These are phyloP conservation scores for Urocyon cinereoargenteus DNA, from an alignment of 2,797 vertebrate genomes.

Conservation along the genomic window DNA sequence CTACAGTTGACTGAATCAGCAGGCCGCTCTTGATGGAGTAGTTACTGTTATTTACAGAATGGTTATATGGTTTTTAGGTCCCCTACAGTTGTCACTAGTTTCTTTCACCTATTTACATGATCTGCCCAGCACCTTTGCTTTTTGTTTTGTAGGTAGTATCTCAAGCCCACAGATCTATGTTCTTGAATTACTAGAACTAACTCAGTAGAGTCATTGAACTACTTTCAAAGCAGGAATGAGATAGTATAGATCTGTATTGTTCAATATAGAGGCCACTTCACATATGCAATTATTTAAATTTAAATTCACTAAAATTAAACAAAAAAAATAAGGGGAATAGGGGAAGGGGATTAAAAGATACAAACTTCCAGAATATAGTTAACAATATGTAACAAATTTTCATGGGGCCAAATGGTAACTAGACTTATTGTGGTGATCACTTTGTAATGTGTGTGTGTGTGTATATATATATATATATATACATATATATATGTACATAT, in stretches of 20 bases:
- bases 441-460: neutral
- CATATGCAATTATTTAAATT: neutral
- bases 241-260: neutral
- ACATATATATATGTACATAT: no score
- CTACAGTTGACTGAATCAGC: neutral
- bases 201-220: neutral
- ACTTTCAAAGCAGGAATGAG: neutral
- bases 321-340: neutral
- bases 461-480: no score
- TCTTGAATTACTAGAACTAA: neutral
- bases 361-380: neutral
- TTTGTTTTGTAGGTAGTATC: neutral
- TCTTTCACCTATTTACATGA: neutral
- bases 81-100: neutral
- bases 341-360: neutral
- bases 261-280: neutral
- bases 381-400: neutral
- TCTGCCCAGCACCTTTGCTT: neutral
- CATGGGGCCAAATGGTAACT: neutral
- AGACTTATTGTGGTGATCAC: neutral
- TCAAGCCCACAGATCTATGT: neutral
- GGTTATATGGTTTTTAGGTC: neutral
- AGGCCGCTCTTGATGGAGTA: neutral
- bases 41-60: neutral
- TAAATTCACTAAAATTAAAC: conserved; percentile 48